Percentiles rank a stretch among this genome's conserved stretches.
Evolutionary conservation across 2,888 invertebrate species (phyloP).

Genomic region (Amblyjoppa fuscipennis): DNA sequence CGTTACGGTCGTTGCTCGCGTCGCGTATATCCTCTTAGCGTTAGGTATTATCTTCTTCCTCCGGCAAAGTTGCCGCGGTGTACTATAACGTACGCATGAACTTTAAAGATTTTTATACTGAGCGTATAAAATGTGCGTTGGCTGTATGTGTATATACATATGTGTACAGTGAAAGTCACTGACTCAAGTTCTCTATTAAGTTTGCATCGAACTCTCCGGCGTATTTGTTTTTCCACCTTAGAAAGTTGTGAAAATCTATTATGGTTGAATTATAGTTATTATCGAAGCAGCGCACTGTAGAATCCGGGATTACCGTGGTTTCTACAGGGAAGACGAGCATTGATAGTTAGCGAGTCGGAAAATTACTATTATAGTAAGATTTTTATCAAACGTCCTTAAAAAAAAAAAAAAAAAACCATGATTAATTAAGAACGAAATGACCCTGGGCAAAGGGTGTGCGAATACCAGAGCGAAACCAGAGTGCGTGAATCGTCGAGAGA

Average conservation of each 20-base stretch:
- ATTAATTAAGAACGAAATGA: constrained; percentile 16
- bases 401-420: constrained; percentile 10
- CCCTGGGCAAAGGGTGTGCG: constrained; percentile 8
- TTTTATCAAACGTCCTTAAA: not conserved
- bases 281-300: not conserved
- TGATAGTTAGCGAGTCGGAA: not conserved
- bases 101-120: constrained; percentile 2
- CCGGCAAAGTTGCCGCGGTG: not conserved
- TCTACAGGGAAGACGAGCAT: not conserved
- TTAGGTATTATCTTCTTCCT: constrained; percentile 28
- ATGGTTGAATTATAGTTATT: not conserved
- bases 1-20: constrained; percentile 64
- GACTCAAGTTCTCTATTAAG: not conserved
- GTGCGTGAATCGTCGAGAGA: constrained; percentile 29
- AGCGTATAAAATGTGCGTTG: not conserved
- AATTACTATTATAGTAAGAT: constrained; percentile 1
- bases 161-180: constrained; percentile 2
- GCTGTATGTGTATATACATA: not conserved
- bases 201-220: not conserved
- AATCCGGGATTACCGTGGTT: not conserved
- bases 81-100: constrained; percentile 2
- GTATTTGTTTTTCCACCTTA: not conserved
- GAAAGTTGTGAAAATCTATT: constrained; percentile 1
- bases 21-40: constrained; percentile 43
- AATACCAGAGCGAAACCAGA: constrained; percentile 28